Evolutionary conservation across 2,888 invertebrate species (phyloP).

Genomic region (Julus scanicus): DNA sequence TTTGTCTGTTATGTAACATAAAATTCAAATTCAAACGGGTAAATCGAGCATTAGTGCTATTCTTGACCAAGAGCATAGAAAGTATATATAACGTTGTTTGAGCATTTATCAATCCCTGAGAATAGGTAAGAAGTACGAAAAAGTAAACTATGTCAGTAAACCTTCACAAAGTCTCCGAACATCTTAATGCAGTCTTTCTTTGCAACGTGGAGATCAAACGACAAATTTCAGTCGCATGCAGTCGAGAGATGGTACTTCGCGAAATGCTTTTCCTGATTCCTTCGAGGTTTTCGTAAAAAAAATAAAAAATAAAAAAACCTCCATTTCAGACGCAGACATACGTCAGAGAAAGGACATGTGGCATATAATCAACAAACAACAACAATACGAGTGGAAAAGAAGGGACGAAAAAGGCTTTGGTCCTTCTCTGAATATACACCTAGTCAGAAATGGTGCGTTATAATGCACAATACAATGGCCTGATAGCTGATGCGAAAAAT

Average conservation of each 20-base stretch:
- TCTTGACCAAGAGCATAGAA: neutral
- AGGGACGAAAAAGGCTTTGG: neutral
- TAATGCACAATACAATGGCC: slow-evolving; percentile 25
- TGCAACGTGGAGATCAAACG: neutral
- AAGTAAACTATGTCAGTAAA: neutral
- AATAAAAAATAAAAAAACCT: too few relatives aligned
- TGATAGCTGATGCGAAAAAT: slow-evolving; percentile 29
- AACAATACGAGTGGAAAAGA: neutral
- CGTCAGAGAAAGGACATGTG: neutral
- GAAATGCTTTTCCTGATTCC: neutral
- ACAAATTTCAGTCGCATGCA: neutral
- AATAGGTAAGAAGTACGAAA: neutral
- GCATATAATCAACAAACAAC: slow-evolving; percentile 10
- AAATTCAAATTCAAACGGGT: neutral
- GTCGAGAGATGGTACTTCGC: neutral
- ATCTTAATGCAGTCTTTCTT: slow-evolving; percentile 31
- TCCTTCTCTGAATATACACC: neutral
- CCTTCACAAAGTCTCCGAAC: neutral
- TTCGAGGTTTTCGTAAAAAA: neutral
- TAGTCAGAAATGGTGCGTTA: slow-evolving; percentile 36
- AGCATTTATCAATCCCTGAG: neutral
- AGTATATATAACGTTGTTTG: neutral
- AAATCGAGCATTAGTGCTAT: neutral
- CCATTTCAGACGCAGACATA: neutral
- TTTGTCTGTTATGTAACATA: too few relatives aligned